phyloP scores from a whole-genome alignment of 1,140 invertebrate genomes.

The Pararge aegeria region DNA sequence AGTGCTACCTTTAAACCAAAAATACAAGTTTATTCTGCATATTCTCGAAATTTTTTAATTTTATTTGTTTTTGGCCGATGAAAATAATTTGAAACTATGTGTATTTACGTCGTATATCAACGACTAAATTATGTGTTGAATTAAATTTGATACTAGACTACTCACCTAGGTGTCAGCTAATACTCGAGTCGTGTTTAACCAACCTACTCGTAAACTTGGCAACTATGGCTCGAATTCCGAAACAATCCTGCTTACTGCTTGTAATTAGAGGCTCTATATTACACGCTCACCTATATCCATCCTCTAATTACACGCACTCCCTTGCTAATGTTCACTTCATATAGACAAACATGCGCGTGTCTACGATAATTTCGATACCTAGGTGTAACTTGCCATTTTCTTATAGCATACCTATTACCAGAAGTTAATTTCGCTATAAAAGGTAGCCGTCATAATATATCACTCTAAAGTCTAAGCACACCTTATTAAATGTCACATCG shows the following conservation, averaged over 20 bases:
- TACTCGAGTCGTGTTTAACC: slow-evolving; percentile 9
- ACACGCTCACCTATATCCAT: slow-evolving; percentile 13
- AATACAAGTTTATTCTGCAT: no score
- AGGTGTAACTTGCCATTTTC: no score
- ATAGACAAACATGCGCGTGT: not conserved
- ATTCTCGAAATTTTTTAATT: no score
- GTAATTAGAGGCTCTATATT: slow-evolving; percentile 22
- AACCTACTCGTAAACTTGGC: slow-evolving; percentile 15
- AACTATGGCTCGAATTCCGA: slow-evolving; percentile 17
- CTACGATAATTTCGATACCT: not conserved
- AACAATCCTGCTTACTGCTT: slow-evolving; percentile 20
- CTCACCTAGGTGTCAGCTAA: not conserved
- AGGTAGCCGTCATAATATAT: no score
- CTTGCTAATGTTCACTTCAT: slow-evolving; percentile 2
- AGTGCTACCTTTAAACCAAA: no score
- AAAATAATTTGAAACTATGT: no score
- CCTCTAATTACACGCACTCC: slow-evolving; percentile 18
- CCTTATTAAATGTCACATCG: no score
- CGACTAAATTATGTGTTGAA: not conserved
- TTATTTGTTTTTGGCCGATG: no score
- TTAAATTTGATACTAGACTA: not conserved
- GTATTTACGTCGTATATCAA: no score
- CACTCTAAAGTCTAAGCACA: no score
- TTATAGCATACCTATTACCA: no score
- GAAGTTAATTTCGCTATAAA: no score